Percentiles rank a stretch among this genome's conserved stretches.
These are phyloP conservation scores for Archilochus colubris DNA, from an alignment of 2,113 vertebrate species.

Conservation along the genomic window DNA sequence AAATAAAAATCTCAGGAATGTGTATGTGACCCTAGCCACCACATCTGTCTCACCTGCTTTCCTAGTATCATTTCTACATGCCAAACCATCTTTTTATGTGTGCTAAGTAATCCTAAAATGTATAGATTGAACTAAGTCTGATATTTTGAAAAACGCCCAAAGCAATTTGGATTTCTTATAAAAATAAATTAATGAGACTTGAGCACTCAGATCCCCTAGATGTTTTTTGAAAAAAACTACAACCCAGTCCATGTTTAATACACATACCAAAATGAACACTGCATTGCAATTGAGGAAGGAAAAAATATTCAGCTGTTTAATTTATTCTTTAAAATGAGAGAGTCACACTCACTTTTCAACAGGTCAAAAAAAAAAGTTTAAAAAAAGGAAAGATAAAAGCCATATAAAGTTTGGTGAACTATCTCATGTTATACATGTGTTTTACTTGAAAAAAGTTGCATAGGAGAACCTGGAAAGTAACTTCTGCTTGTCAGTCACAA, in stretches of 20 bases:
- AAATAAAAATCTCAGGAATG: background rate
- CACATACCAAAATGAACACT: background rate
- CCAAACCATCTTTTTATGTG: background rate
- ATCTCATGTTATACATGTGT: background rate
- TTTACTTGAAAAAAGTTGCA: background rate
- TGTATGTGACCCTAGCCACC: background rate
- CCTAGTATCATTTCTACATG: background rate
- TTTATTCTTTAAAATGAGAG: background rate
- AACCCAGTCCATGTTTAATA: background rate
- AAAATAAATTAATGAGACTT: background rate
- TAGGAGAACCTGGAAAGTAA: background rate
- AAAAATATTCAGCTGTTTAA: background rate
- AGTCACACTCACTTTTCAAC: background rate
- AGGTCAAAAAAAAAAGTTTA: background rate
- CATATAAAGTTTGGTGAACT: background rate
- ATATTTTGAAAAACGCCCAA: background rate
- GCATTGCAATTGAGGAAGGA: background rate
- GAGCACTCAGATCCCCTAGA: background rate
- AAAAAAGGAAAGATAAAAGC: too few species aligned
- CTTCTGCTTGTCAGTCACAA: background rate
- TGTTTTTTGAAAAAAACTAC: background rate
- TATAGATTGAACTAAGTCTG: background rate
- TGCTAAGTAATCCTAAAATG: background rate
- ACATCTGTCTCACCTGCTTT: background rate
- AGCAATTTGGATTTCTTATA: background rate